These are phyloP conservation scores for Epinotia brunnichana DNA, from an alignment of 2,888 invertebrate genomes.

Conservation along the genomic window DNA sequence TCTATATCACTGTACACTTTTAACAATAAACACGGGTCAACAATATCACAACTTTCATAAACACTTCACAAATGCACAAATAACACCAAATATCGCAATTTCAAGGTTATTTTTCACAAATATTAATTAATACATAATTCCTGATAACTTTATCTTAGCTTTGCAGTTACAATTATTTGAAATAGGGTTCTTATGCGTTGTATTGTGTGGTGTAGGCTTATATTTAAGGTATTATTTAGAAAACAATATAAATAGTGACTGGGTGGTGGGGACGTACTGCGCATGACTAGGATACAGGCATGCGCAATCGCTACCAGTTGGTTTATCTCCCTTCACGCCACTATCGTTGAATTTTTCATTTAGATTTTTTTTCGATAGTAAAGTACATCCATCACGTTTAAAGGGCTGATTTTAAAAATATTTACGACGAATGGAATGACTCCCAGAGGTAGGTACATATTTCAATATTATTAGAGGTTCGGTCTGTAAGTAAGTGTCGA, in stretches of 20 bases:
- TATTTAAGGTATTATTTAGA: constrained; percentile 46
- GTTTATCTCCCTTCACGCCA: not conserved
- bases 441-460: no score
- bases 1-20: not conserved
- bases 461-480: no score
- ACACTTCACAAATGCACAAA: constrained; percentile 12
- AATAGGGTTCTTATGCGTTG: not conserved
- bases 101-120: constrained; percentile 25
- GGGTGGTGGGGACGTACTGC: constrained; percentile 49
- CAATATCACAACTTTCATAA: constrained; percentile 3
- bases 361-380: no score
- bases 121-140: not conserved
- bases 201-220: not conserved
- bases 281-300: constrained; percentile 55
- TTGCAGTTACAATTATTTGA: not conserved
- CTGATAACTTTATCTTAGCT: constrained; percentile 4
- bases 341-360: no score
- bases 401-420: no score
- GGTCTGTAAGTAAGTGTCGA: no score
- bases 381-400: no score
- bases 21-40: not conserved
- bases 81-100: constrained; percentile 24
- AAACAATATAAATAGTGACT: constrained; percentile 59
- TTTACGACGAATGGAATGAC: no score
- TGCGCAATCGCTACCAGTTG: constrained; percentile 52